Evolutionary conservation across 2,797 vertebrate genomes (phyloP).

Genomic region (Aphelocoma californica): DNA sequence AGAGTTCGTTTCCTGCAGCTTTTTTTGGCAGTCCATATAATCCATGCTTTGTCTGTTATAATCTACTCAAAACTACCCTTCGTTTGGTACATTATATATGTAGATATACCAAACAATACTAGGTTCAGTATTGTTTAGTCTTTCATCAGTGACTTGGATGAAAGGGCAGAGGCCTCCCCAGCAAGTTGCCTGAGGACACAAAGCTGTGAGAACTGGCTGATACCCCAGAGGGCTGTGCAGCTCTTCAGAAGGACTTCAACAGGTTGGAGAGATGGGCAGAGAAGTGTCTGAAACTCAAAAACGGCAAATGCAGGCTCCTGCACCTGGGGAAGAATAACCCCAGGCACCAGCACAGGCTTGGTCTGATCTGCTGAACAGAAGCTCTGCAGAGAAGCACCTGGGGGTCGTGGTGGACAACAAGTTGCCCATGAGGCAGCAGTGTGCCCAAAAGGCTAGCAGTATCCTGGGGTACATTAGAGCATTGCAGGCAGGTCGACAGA

Average conservation of each 20-base stretch:
- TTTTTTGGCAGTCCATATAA: neutral
- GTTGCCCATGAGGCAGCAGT: neutral
- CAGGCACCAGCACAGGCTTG: neutral
- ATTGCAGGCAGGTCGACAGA: neutral
- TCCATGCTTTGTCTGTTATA: neutral
- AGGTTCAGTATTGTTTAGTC: neutral
- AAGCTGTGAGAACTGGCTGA: neutral
- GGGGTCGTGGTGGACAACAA: neutral
- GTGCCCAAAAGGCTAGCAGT: neutral
- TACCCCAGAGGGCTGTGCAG: neutral
- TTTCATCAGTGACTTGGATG: neutral
- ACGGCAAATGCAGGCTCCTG: neutral
- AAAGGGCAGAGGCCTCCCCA: neutral
- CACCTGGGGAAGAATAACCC: neutral
- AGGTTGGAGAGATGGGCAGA: neutral
- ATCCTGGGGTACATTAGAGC: neutral
- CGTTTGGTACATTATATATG: neutral
- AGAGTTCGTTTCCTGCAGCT: neutral
- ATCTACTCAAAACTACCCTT: neutral
- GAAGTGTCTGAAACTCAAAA: neutral
- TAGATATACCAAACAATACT: neutral
- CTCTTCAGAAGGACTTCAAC: no score
- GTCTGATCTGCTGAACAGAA: neutral
- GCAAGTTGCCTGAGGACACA: neutral
- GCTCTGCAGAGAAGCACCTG: neutral